These are phyloP conservation scores for Cheirogaleus medius DNA, from an alignment of 2,113 vertebrate species.

Conservation along the genomic window DNA sequence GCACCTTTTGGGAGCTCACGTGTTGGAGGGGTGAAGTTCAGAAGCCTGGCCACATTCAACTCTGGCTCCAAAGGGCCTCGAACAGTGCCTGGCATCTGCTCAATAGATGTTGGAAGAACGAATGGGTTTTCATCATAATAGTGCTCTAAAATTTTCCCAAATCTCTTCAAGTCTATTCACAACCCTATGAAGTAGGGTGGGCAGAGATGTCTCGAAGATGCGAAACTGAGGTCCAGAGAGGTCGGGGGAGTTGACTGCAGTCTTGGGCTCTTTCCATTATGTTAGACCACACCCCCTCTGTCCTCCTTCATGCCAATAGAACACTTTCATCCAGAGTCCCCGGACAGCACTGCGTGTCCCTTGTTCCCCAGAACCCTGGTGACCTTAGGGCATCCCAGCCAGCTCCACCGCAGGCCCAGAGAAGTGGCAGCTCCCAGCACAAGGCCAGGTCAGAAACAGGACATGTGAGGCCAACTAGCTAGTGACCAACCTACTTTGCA, in stretches of 20 bases:
- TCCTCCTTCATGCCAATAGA: background rate
- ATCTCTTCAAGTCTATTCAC: background rate
- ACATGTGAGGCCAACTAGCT: rapidly evolving
- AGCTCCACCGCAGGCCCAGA: background rate
- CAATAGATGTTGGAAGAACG: background rate
- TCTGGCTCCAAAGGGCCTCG: background rate
- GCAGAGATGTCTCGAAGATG: background rate
- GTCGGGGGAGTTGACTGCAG: background rate
- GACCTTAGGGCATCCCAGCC: background rate
- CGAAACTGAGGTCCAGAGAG: background rate
- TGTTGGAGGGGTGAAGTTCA: background rate
- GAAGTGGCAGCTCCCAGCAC: background rate
- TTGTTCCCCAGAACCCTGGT: background rate
- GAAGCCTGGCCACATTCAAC: background rate
- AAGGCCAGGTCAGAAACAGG: background rate
- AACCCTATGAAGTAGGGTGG: background rate
- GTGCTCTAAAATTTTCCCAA: background rate
- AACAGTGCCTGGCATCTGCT: background rate
- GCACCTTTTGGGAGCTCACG: background rate
- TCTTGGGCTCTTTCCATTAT: background rate
- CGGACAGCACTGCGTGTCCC: background rate
- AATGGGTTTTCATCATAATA: background rate
- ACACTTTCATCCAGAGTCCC: background rate
- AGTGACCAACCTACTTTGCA: background rate
- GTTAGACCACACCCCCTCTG: background rate